Evolutionary conservation across 2,113 vertebrate genomes (phyloP), one percentile per base, ranked within the genome.

Genomic region (Phylloscopus trochilus): DNA sequence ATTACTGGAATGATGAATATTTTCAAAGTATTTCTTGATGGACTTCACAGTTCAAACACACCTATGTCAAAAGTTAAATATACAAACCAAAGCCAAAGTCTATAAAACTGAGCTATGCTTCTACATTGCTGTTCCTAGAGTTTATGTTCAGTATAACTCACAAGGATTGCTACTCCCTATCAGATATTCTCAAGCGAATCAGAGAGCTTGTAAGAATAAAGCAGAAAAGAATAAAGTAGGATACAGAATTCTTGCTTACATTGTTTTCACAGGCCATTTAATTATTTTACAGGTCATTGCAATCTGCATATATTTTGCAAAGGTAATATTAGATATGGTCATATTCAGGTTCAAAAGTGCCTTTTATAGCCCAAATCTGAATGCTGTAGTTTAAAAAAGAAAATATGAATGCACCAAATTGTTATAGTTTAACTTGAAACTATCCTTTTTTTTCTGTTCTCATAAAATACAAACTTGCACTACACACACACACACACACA

Each of bases 121-220:
- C 80, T 78, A 63, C 51, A 83, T 15, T 67, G 64, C 64, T 83
- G 52, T 35, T 90, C 47, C 72, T 56, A 37, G 67, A 47, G 63
- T 85, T 96, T 90, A 94, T 83, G 67, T 56, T 72, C 87, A 67
- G 47, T 46, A 51, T 86, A 82, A 87, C 44, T 91, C 91, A 91
- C n/a, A 70, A n/a, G 60, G 56, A 94, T 77, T 69, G 70, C 63
- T 77, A 66, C 47, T 86, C 30, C 55, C 55, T 9, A 67, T 51
- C 75, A 80, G 83, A 68, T 53, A 92, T 58, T 83, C 89, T 87
- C 85, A 92, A 90, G 82, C 10, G 27, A 76, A 85, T 59, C 19
- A 4, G 24, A 90, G 59, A 77, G 59, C 59, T 51, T 86, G 24
- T 73, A 90, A 83, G 79, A 93, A 90, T 66, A 86, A 94, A 80